Evolutionary conservation across 2,888 invertebrate genomes (phyloP), one percentile per base, ranked within the genome.

Genomic region (Scaptodrosophila latifasciaeformis): DNA sequence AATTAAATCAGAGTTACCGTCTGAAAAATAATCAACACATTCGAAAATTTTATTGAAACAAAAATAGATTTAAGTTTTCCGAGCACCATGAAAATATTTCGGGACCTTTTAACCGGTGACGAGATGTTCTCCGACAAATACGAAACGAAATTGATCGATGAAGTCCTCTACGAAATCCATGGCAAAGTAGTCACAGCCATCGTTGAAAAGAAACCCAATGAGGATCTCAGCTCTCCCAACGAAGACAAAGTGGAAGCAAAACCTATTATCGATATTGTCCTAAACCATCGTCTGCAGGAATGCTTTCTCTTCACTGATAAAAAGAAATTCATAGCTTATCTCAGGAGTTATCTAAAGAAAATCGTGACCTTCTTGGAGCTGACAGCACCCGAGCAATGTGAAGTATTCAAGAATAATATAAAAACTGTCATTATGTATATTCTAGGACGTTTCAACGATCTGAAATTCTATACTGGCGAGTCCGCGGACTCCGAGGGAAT

Each of bases 111-210:
- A 87, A 96, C 95, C 82, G 96, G 96, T 82, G 98, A 99, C 88
- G 99, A 99, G 90, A 95, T 99, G 93, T 97, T 97, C 90, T 96
- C 97, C 55, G 99, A 99, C 88, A 92, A 95, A 49, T 97, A 96
- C 88, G 96, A 92, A 89, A 91, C 96, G 76, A 96, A 96, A 87
- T 88, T 97, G 70, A 90, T 97, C 39, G 96, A 97, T 86, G 95
- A 96, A 87, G 95, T 97, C 49, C 86, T 97, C 58, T 97, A 96
- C 85, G 97, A 97, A 91, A 96, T 99, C 58, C 93, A 94, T 85
- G 97, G 96, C 82, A 95, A 90, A 91, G 88, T 93, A 63, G 89
- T 95, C 50, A 89, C 90, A 60, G 91, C 96, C 82, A 89, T 89
- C 81, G 98, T 98, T 46, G 92, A 93, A 84, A 99, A 99, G 87